A percentile compares a stretch with the other conserved stretches of the same genome.
Conservation (phyloP, 1,140 invertebrate genomes). For the Hyles vespertilio region DNA sequence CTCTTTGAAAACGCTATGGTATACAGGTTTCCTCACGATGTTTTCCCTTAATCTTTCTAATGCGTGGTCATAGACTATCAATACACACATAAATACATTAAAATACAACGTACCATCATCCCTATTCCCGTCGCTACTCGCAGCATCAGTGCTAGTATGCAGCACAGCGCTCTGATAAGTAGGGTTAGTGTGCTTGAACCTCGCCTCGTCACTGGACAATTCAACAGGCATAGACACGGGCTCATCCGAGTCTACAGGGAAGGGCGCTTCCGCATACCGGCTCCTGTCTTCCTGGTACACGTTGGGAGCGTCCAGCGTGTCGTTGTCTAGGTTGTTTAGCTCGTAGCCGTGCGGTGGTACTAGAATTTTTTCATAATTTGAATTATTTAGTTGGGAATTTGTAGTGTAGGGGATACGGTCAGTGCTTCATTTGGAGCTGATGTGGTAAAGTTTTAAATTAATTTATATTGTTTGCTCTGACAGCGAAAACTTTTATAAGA, state of each 20-base stretch:
- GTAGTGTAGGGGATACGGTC: no score
- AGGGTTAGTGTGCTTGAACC: slow-evolving; percentile 83
- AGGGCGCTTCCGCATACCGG: slow-evolving; percentile 46
- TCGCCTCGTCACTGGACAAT: slow-evolving; percentile 63
- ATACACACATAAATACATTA: not conserved
- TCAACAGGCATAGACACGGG: slow-evolving; percentile 72
- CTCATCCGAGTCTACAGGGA: slow-evolving; percentile 62
- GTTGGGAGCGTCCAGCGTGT: slow-evolving; percentile 77
- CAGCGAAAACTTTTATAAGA: no score
- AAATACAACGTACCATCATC: slow-evolving; percentile 56
- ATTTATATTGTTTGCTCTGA: no score
- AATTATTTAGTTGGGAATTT: no score
- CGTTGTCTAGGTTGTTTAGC: slow-evolving; percentile 78
- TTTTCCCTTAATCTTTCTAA: no score
- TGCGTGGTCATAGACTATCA: no score
- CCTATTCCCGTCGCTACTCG: slow-evolving; percentile 47
- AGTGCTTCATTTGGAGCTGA: not conserved
- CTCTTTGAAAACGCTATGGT: no score
- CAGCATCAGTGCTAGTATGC: slow-evolving; percentile 72
- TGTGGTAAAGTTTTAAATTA: no score
- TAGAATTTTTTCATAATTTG: slow-evolving; percentile 34
- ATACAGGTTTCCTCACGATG: no score
- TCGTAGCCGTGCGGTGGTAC: slow-evolving; percentile 79
- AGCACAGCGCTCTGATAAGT: slow-evolving; percentile 82
- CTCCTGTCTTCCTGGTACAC: slow-evolving; percentile 68